A percentile compares a stretch with the other conserved stretches of the same genome.
These are phyloP conservation scores for Scaptomyza montana DNA, from an alignment of 1,140 invertebrate species.

Conservation along the genomic window DNA sequence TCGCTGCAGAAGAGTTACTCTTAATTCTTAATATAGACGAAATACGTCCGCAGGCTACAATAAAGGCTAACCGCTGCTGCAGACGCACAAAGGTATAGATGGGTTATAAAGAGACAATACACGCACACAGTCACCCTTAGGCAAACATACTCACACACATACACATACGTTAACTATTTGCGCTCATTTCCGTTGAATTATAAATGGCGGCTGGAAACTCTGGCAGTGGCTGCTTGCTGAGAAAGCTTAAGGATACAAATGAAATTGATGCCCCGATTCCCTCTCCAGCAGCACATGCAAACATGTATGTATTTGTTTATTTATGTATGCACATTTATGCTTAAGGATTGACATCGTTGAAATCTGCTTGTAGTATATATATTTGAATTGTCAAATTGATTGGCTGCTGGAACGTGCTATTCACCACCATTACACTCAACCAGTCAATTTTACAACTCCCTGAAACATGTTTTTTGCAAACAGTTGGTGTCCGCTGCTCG, in stretches of 20 bases:
- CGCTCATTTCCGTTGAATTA: slow-evolving; percentile 70
- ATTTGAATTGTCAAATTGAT: slow-evolving; percentile 67
- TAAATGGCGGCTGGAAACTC: no score
- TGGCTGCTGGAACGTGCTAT: slow-evolving; percentile 59
- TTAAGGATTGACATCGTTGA: slow-evolving; percentile 28
- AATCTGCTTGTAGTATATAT: slow-evolving; percentile 29
- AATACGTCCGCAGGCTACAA: slow-evolving; percentile 57
- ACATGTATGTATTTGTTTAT: neutral
- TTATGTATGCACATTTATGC: slow-evolving; percentile 2
- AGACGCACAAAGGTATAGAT: slow-evolving; percentile 1
- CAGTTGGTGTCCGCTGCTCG: slow-evolving; percentile 34
- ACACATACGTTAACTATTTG: no score
- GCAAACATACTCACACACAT: slow-evolving; percentile 11
- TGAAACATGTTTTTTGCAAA: slow-evolving; percentile 34
- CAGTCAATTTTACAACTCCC: neutral
- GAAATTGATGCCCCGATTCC: slow-evolving; percentile 37
- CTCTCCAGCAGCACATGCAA: slow-evolving; percentile 1
- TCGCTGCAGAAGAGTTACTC: slow-evolving; percentile 65
- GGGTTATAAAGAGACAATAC: neutral
- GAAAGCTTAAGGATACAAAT: slow-evolving; percentile 50
- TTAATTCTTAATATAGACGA: slow-evolving; percentile 73
- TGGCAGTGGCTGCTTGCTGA: slow-evolving; percentile 12
- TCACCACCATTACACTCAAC: neutral
- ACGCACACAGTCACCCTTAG: neutral
- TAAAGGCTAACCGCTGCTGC: slow-evolving; percentile 46